Evolutionary conservation across 2,797 vertebrate genomes (phyloP).

Genomic region (Fringilla coelebs): DNA sequence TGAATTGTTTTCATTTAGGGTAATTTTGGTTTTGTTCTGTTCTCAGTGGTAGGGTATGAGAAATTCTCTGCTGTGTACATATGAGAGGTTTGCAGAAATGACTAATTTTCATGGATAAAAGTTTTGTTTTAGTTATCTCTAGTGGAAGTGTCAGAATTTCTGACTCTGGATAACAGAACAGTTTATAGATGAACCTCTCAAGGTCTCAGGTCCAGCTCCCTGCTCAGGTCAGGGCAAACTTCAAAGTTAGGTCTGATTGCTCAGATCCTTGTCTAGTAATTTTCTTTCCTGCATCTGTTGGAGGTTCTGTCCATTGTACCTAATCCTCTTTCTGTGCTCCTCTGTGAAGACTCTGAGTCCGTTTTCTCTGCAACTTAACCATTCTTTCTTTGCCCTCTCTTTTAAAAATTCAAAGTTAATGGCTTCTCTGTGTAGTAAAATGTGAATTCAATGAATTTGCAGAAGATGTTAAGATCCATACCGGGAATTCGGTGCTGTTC

Average conservation of each 20-base stretch:
- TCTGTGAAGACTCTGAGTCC: background rate
- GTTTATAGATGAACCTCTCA: background rate
- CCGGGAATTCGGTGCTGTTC: background rate
- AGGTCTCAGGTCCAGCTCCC: background rate
- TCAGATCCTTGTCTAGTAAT: background rate
- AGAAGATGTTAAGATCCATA: background rate
- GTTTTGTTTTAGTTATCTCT: background rate
- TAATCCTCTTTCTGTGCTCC: background rate
- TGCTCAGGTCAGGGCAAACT: background rate
- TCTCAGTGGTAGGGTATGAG: background rate
- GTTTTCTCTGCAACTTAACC: background rate
- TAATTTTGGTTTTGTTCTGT: conserved; percentile 27
- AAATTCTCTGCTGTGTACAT: background rate
- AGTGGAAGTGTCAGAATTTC: background rate
- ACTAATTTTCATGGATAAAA: background rate
- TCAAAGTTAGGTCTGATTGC: background rate
- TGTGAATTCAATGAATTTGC: background rate
- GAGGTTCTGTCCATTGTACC: background rate
- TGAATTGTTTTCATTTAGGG: conserved; percentile 33
- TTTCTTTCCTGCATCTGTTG: background rate
- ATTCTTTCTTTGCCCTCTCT: background rate
- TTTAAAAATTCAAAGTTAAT: background rate
- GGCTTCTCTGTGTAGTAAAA: background rate
- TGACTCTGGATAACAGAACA: background rate
- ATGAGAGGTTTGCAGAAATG: background rate